Conservation (phyloP, 1,140 invertebrate species). For the Archivesica marissinica region DNA sequence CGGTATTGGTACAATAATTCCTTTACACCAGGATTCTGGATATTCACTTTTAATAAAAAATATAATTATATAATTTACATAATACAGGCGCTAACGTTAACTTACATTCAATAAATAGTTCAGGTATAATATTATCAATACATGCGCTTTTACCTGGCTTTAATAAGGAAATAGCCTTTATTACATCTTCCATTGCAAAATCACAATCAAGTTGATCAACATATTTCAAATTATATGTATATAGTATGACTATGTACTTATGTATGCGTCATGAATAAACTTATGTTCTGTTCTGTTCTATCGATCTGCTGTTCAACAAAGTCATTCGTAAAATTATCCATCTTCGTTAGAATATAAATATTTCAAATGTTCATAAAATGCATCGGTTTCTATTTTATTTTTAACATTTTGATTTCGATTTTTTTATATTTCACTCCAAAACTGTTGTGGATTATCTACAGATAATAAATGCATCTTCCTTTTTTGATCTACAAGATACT, state of each 20-base stretch:
- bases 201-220: background rate
- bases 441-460: background rate
- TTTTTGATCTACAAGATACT: background rate
- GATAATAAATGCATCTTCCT: background rate
- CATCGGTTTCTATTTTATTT: background rate
- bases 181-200: background rate
- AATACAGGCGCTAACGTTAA: background rate
- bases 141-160: background rate
- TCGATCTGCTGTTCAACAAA: background rate
- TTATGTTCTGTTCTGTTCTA: background rate
- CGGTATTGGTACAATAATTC: conserved; percentile 43
- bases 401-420: background rate
- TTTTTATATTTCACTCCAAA: background rate
- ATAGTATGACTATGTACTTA: no score
- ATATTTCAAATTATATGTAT: no score
- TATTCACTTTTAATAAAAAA: conserved; percentile 12
- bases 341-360: conserved; percentile 1
- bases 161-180: background rate
- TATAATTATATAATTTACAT: conserved; percentile 17
- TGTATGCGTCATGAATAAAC: no score
- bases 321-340: background rate
- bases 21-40: conserved; percentile 30
- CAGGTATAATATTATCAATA: background rate
- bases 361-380: conserved; percentile 1
- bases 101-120: conserved; percentile 14